Conservation (phyloP, 1,140 invertebrate genomes). For the Drosophila triauraria region DNA sequence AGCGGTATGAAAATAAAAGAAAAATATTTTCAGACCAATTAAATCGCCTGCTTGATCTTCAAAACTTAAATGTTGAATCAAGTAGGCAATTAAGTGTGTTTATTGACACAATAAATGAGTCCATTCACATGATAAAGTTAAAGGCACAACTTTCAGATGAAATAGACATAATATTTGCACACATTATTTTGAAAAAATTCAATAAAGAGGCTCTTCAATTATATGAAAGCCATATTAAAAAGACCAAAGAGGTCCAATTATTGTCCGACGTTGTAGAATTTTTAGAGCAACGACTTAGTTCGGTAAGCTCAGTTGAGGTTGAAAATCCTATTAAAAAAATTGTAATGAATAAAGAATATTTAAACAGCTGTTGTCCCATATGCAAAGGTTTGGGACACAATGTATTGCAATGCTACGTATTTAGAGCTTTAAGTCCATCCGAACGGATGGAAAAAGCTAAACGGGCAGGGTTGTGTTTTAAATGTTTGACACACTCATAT, state of each 20-base stretch:
- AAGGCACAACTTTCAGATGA: background rate
- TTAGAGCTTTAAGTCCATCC: too few relatives aligned
- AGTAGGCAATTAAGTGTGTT: background rate
- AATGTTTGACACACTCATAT: too few relatives aligned
- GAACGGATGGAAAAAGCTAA: too few relatives aligned
- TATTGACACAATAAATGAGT: background rate
- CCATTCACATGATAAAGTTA: background rate
- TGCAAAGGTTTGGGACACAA: background rate
- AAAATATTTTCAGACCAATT: slow-evolving; percentile 11
- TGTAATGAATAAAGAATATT: too few relatives aligned
- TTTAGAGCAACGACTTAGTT: too few relatives aligned
- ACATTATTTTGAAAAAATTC: background rate
- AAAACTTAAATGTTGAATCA: background rate
- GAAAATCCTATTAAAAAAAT: too few relatives aligned
- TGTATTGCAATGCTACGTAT: background rate
- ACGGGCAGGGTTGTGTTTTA: too few relatives aligned
- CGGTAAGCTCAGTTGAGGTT: too few relatives aligned
- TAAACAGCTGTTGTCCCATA: too few relatives aligned
- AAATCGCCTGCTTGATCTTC: slow-evolving; percentile 1
- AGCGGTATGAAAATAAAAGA: slow-evolving; percentile 20
- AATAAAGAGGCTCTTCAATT: background rate
- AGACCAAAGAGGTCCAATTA: background rate
- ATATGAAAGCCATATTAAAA: slow-evolving; percentile 1
- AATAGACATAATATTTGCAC: background rate
- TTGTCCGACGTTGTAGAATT: too few relatives aligned